Evolutionary conservation across 1,140 invertebrate species (phyloP), one percentile per base, ranked within the genome.

Genomic region (Phenacoccus solenopsis): DNA sequence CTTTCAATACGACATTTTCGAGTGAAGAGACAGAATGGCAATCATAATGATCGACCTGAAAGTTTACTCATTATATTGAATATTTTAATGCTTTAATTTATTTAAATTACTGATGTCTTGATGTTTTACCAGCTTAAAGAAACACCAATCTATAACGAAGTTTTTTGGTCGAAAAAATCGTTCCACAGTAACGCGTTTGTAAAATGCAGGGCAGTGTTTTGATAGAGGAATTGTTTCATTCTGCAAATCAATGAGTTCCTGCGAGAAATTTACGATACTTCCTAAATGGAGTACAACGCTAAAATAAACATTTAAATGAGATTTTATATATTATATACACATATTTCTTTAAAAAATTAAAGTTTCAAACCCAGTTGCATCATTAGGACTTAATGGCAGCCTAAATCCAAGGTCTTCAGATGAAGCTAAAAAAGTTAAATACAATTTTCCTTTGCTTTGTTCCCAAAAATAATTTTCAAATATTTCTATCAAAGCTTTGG

Each of bases 71-170:
- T n/a, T n/a, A n/a, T n/a, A n/a, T n/a, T n/a, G n/a, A n/a, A n/a
- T n/a, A n/a, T n/a, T n/a, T n/a, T n/a, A n/a, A n/a, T n/a, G n/a
- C n/a, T n/a, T n/a, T n/a, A n/a, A n/a, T n/a, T n/a, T n/a, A n/a
- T n/a, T n/a, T n/a, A n/a, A n/a, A n/a, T n/a, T n/a, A n/a, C n/a
- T n/a, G n/a, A n/a, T n/a, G n/a, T n/a, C n/a, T n/a, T n/a, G n/a
- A n/a, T n/a, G n/a, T 16, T n/a, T 5, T 49, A 49, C 38, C 38
- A 49, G 16, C 16, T 49, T 49, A n/a, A 49, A 49, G 16, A 49
- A 87, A 75, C 93, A 96, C 93, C 93, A 96, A 77, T 96, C 93
- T 20, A 94, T 77, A 30, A 86, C 83, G 74, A 94, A 88, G 12
- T 86, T 85, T 21, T 86, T 85, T 70, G 88, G 85, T 73, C 90